Evolutionary conservation across 2,797 vertebrate genomes (phyloP), one percentile per base, ranked within the genome.

Genomic region (Rachycentron canadum): DNA sequence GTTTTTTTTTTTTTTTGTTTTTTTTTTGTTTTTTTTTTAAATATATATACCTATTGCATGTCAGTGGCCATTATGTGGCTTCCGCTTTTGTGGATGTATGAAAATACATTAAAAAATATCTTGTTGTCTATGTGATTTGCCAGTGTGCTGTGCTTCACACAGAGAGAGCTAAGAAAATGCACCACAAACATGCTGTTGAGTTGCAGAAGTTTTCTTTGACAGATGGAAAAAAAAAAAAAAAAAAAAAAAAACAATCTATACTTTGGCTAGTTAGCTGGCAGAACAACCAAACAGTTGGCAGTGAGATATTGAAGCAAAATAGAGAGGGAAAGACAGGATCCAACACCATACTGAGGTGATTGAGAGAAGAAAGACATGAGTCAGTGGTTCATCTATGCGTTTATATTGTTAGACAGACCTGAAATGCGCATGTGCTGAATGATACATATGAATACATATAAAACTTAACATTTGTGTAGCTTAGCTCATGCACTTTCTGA

Each of bases 201-300:
- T 62, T 82, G 52, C 50, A 73, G 43, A 73, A 62, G 45, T 76
- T 83, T 81, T 76, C 40, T 40, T 52, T 70, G 61, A 85, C 78
- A 78, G 70, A 83, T 66, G 71, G 73, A 69, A 40, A 69, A 49
- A 19, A 62, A 34, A 63, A 72, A 36, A 56, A 47, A 26, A 56
- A 40, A 69, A 3, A 47, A 47, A 73, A 38, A 68, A 40, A 25
- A 17, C 19, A 74, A 73, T 79, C 64, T 81, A 70, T 76, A 82
- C 69, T 76, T 85, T 77, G 25, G 34, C 59, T 78, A 38, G 55
- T 82, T 81, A 23, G 34, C 67, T 72, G 71, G 32, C 69, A 66
- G 65, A 84, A 64, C 55, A 9, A 25, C 5, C 14, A 26, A 80
- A 81, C 66, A 77, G 76, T 84, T 85, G 65, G 40, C 76, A 67